Conservation (phyloP, 2,113 vertebrate species). For the Ictalurus furcatus region DNA sequence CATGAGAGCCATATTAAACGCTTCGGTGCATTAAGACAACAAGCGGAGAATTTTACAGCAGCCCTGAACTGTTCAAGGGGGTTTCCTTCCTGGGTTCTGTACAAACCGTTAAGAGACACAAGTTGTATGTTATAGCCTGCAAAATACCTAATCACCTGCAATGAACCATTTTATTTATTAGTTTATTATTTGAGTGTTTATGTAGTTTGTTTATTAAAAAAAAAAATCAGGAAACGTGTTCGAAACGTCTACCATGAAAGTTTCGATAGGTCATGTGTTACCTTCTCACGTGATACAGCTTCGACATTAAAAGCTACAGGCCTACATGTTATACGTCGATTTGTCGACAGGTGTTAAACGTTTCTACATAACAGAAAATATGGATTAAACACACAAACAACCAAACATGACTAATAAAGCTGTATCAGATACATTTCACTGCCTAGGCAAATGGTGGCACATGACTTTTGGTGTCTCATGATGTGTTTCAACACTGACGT, state of each 20-base stretch:
- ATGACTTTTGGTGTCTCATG: neutral
- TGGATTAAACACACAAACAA: neutral
- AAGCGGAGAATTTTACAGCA: too few relatives aligned
- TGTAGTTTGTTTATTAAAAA: neutral
- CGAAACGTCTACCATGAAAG: neutral
- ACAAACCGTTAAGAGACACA: neutral
- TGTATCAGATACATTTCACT: neutral
- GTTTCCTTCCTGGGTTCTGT: neutral
- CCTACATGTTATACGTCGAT: neutral
- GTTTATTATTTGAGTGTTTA: neutral
- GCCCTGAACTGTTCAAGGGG: too few relatives aligned
- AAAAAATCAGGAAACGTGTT: neutral
- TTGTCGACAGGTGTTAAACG: neutral
- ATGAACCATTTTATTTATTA: neutral
- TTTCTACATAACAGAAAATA: neutral
- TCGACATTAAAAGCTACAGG: neutral
- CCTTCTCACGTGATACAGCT: neutral
- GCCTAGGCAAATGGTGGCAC: neutral
- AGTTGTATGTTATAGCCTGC: neutral
- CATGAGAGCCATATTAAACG: neutral
- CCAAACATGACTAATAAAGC: neutral
- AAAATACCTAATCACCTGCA: neutral
- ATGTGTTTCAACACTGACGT: too few relatives aligned
- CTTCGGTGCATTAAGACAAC: neutral
- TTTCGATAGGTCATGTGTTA: slow-evolving; percentile 20